Conservation (phyloP, 2,797 vertebrate genomes). For the Pangasius krempfi region DNA sequence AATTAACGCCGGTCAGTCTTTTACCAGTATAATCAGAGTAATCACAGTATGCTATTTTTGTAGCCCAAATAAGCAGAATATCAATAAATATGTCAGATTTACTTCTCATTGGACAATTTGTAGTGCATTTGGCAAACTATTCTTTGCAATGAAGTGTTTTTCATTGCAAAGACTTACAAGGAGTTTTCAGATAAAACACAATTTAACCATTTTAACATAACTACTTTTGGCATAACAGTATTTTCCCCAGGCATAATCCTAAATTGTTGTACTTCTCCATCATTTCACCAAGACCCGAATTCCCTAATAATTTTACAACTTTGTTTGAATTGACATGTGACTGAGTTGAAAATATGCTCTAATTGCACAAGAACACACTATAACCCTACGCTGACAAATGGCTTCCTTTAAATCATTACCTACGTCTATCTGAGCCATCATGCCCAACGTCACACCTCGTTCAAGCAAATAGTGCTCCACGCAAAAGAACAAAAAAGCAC, state of each 20-base stretch:
- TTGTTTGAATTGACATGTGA: slow-evolving; percentile 19
- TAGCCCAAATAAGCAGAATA: slow-evolving; percentile 5
- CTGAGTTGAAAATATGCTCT: slow-evolving; percentile 33
- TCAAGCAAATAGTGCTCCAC: slow-evolving; percentile 63
- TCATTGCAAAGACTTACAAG: slow-evolving; percentile 12
- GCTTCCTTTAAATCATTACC: slow-evolving; percentile 62
- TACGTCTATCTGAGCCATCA: slow-evolving; percentile 59
- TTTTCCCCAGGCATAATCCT: neutral
- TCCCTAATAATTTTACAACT: slow-evolving; percentile 25
- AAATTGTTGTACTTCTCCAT: neutral
- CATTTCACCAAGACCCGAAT: neutral
- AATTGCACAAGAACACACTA: slow-evolving; percentile 49
- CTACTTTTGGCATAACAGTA: neutral
- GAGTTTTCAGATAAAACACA: slow-evolving; percentile 15
- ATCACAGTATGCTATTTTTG: slow-evolving; percentile 16
- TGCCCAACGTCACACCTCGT: slow-evolving; percentile 66
- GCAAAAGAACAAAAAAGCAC: slow-evolving; percentile 58
- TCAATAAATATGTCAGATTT: slow-evolving; percentile 24
- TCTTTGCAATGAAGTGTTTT: slow-evolving; percentile 6
- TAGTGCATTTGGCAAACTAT: neutral
- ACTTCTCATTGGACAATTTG: neutral
- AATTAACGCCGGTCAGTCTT: neutral
- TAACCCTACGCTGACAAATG: slow-evolving; percentile 62
- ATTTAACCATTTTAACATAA: slow-evolving; percentile 17
- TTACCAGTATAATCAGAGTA: neutral